These are phyloP conservation scores for Chrysomela aeneicollis DNA, from an alignment of 2,888 invertebrate genomes.

Conservation along the genomic window DNA sequence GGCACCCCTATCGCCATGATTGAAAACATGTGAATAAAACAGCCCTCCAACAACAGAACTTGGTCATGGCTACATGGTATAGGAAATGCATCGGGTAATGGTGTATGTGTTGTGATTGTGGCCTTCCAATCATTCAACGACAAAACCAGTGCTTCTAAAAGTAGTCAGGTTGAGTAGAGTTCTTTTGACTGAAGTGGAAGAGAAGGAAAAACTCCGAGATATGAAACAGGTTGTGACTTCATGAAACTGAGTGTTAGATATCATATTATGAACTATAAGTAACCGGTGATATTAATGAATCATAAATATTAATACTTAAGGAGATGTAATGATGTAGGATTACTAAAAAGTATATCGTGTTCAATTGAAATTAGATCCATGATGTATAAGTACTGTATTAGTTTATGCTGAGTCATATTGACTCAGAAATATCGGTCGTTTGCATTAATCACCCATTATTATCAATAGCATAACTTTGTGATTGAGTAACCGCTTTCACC, in stretches of 20 bases:
- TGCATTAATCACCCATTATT: background rate
- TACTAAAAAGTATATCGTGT: background rate
- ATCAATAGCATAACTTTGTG: background rate
- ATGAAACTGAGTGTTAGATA: no score
- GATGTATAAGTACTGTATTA: background rate
- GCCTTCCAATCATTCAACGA: background rate
- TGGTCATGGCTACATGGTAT: background rate
- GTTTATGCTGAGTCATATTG: no score
- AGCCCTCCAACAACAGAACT: background rate
- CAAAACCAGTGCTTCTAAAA: background rate
- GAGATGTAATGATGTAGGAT: no score
- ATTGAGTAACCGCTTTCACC: background rate
- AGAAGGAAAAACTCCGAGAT: no score
- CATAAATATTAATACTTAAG: no score
- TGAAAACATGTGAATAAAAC: slow-evolving; percentile 2
- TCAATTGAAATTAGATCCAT: background rate
- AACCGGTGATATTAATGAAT: no score
- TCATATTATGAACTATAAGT: no score
- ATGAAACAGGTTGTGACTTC: no score
- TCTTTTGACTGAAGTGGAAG: background rate
- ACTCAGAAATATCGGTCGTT: background rate
- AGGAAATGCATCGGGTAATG: background rate
- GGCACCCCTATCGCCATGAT: slow-evolving; percentile 29
- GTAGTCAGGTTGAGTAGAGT: background rate
- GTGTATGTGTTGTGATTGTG: slow-evolving; percentile 17